These are phyloP conservation scores for Limonius californicus DNA, from an alignment of 1,140 invertebrate genomes.

Conservation along the genomic window DNA sequence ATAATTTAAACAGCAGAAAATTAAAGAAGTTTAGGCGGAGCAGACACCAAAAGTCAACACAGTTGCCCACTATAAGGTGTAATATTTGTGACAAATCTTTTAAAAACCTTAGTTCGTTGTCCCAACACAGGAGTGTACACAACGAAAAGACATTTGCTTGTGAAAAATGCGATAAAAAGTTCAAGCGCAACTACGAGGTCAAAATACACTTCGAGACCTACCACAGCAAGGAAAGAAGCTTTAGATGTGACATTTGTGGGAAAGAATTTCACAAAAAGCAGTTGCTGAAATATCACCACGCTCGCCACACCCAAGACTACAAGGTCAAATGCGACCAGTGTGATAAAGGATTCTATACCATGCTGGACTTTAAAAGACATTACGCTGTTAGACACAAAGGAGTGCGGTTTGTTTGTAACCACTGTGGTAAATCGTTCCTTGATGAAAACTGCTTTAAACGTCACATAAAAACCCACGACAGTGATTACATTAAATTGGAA, in stretches of 20 bases:
- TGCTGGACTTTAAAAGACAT: conserved; percentile 45
- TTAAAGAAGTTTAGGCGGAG: conserved; percentile 47
- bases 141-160: neutral
- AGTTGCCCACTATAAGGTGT: conserved; percentile 41
- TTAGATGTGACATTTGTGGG: conserved; percentile 44
- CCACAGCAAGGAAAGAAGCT: conserved; percentile 41
- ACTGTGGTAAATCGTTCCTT: conserved; percentile 52
- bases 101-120: neutral
- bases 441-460: conserved; percentile 44
- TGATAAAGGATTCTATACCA: conserved; percentile 41
- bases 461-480: conserved; percentile 40
- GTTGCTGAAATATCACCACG: conserved; percentile 44
- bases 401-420: conserved; percentile 41
- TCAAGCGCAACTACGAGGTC: neutral
- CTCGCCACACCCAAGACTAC: conserved; percentile 49
- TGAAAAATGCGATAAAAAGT: neutral
- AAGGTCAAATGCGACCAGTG: conserved; percentile 46
- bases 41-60: conserved; percentile 52
- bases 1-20: neutral
- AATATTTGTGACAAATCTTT: conserved; percentile 16
- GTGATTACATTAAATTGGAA: conserved; percentile 7
- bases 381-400: conserved; percentile 38
- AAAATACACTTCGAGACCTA: neutral
- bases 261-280: conserved; percentile 47
- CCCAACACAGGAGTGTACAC: neutral